Conservation (phyloP, 2,113 vertebrate genomes). For the Semnornis frantzii region DNA sequence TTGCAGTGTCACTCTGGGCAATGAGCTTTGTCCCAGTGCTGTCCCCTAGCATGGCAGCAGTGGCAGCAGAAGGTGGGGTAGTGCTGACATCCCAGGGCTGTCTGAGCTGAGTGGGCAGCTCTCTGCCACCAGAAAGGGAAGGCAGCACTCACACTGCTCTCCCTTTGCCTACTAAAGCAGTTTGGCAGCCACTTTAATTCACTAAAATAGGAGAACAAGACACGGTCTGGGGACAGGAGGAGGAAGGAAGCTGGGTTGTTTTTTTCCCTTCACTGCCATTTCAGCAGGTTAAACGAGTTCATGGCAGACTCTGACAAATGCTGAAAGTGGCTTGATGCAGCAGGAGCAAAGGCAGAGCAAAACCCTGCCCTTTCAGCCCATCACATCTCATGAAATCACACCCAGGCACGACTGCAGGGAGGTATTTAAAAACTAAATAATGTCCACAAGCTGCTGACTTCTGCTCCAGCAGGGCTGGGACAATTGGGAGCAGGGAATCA, state of each 20-base stretch:
- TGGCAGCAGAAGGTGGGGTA: neutral
- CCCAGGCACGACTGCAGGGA: neutral
- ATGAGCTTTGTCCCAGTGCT: neutral
- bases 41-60: neutral
- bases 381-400: constrained; percentile 40
- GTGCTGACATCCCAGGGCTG: neutral
- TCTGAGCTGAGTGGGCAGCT: neutral
- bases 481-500: constrained; percentile 11
- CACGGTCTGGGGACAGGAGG: neutral
- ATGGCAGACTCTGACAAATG: neutral
- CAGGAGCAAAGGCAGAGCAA: constrained; percentile 5
- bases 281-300: constrained; percentile 15
- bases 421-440: constrained; percentile 36
- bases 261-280: neutral
- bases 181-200: neutral
- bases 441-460: constrained; percentile 52
- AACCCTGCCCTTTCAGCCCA: constrained; percentile 5
- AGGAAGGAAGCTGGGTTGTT: neutral
- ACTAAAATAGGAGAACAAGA: neutral
- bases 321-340: neutral
- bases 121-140: neutral
- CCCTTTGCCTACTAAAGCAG: neutral
- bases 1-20: neutral
- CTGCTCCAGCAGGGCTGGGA: constrained; percentile 21
- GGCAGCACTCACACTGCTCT: neutral